phyloP scores from a whole-genome alignment of 2,797 vertebrate genomes.

The Hoplostethus atlanticus region DNA sequence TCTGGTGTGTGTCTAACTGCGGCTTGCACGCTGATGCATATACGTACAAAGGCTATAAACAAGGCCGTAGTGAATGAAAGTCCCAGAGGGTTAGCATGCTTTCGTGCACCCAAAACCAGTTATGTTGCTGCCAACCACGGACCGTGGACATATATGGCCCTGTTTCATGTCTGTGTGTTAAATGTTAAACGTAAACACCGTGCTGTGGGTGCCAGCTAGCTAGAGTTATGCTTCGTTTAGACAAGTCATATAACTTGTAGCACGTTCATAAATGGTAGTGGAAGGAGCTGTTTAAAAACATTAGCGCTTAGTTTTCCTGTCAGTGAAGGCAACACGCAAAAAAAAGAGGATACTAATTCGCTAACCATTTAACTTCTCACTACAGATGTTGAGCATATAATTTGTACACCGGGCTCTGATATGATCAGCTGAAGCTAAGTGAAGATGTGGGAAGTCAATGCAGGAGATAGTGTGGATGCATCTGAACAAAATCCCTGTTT shows the following conservation, averaged over 20 bases:
- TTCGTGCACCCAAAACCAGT: not conserved
- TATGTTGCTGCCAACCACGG: slow-evolving; percentile 3
- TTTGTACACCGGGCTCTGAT: slow-evolving; percentile 23
- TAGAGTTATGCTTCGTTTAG: slow-evolving; percentile 32
- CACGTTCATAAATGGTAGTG: slow-evolving; percentile 14
- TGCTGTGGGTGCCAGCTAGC: slow-evolving; percentile 13
- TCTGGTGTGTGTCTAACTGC: not conserved
- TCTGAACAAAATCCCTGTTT: slow-evolving; percentile 62
- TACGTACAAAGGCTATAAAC: not conserved
- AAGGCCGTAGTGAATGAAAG: not conserved
- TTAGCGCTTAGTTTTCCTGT: not conserved
- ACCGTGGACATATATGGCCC: slow-evolving; percentile 52
- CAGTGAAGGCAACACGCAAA: not conserved
- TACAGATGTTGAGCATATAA: not conserved
- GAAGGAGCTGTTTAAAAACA: slow-evolving; percentile 4
- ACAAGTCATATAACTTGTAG: slow-evolving; percentile 21
- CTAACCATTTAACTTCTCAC: not conserved
- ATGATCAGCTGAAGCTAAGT: slow-evolving; percentile 41
- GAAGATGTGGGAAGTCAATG: slow-evolving; percentile 39
- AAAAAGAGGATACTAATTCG: slow-evolving; percentile 2
- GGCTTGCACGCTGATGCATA: not conserved
- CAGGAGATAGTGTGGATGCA: slow-evolving; percentile 25
- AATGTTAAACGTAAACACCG: slow-evolving; percentile 42
- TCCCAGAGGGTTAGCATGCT: not conserved
- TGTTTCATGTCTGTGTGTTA: not conserved